Base-by-base conservation (phyloP, 2,797 vertebrate species). In the Myotis daubentonii region DNA sequence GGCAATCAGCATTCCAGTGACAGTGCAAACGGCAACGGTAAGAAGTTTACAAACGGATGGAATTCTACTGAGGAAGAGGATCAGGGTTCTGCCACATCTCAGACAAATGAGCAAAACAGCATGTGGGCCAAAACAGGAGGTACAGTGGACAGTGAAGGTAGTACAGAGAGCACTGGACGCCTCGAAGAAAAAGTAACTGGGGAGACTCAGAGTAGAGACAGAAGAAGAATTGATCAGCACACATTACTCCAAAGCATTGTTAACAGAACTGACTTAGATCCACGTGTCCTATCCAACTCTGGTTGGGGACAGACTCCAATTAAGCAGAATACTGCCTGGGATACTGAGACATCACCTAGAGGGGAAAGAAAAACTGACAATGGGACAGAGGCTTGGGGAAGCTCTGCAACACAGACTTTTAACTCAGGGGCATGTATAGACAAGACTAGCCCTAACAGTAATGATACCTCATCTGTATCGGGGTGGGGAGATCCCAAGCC, bases 261-360 rank as follows among this genome's bases (percentile, higher is more conserved):
- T 93, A 97, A 98, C 95, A 98, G 97, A 97, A 97, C 97, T 15
- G 99, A 99, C 93, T 97, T 99, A 96, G 99, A 99, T 98, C 99
- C 99, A 0, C 99, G 99, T 92, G 99, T 99, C 97, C 98, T 99
- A 53, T 99, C 99, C 98, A 99, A 99, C 98, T 99, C 99, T 41
- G 99, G 99, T 79, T 99, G 99, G 99, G 99, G 99, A 95, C 99
- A 99, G 98, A 99, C 99, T 65, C 99, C 99, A 79, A 98, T 99
- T 97, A 99, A 99, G 97, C 99, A 99, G 98, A 99, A 99, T 98
- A 99, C 99, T 93, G 98, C 98, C 98, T 99, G 99, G 99, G 99
- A 99, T 88, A 99, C 99, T 0, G 98, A 98, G 94, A 96, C 98
- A 51, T 98, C 99, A 2, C 97, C 98, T 2, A 96, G 98, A 98